These are phyloP conservation scores for Limulus polyphemus DNA, from an alignment of 2,888 invertebrate species.

Conservation along the genomic window DNA sequence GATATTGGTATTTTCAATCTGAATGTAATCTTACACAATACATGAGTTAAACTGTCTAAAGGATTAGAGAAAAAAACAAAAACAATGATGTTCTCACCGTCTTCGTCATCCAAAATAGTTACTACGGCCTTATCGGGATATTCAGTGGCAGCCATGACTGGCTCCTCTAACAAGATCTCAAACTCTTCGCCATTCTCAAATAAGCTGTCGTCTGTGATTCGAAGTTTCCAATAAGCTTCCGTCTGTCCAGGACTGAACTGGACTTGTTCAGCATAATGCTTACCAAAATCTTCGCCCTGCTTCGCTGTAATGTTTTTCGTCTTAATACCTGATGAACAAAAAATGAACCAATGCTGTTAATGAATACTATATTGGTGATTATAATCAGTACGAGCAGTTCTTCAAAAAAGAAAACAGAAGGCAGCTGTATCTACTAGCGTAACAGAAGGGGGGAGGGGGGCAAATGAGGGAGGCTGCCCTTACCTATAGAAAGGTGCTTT, in stretches of 20 bases:
- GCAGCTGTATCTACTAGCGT: too few species aligned
- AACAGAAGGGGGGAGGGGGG: too few species aligned
- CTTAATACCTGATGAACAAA: slow-evolving; percentile 29
- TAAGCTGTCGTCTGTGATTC: slow-evolving; percentile 32
- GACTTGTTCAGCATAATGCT: slow-evolving; percentile 34
- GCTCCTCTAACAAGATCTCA: slow-evolving; percentile 32
- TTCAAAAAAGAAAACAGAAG: too few species aligned
- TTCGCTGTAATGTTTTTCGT: slow-evolving; percentile 34
- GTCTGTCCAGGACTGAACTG: slow-evolving; percentile 38
- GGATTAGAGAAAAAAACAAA: too few species aligned
- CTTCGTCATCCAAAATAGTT: slow-evolving; percentile 33
- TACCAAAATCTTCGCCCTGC: slow-evolving; percentile 32
- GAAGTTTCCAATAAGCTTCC: slow-evolving; percentile 34
- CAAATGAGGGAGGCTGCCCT: too few species aligned
- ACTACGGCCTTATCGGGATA: slow-evolving; percentile 31
- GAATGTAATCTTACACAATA: too few species aligned
- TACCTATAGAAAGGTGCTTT: too few species aligned
- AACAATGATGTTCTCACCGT: slow-evolving; percentile 29
- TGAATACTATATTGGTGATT: too few species aligned
- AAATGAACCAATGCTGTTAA: too few species aligned
- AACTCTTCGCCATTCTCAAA: slow-evolving; percentile 34
- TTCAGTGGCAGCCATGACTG: slow-evolving; percentile 35
- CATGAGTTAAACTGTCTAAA: too few species aligned
- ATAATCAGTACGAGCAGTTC: too few species aligned
- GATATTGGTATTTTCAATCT: too few species aligned